Evolutionary conservation across 2,797 vertebrate species (phyloP), one percentile per base, ranked within the genome.

Genomic region (Clarias pachynema): DNA sequence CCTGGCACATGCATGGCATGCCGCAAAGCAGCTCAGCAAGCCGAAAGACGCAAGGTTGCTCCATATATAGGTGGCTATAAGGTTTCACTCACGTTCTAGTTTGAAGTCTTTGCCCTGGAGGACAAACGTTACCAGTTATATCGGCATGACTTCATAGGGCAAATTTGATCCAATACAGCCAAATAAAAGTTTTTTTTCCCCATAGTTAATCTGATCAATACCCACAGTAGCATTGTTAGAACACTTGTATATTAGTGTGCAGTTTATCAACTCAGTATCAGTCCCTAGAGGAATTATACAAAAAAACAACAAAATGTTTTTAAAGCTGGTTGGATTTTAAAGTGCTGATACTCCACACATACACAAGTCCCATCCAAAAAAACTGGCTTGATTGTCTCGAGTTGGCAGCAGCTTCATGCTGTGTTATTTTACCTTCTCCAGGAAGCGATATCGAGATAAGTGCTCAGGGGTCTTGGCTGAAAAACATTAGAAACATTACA

Each of bases 41-140:
- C 68, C 60, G 74, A 86, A 68, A 66, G 34, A 62, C 16, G 66
- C 77, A 62, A 86, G 81, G 44, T 60, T 66, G 68, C 60, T 40
- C 72, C 77, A 59, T 74, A 87, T 88, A 85, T 88, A 87, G 84
- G 24, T 31, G 63, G 69, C 57, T 81, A 70, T 90, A 80, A 85
- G 40, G 70, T 90, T 90, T 81, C 86, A 88, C 85, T 87, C 87
- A 87, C 84, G 59, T 83, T 84, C 81, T 87, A 86, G 62, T 31
- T 16, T 84, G 26, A 82, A 86, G 63, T 66, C 31, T 65, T 40
- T 24, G 79, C n/a, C 16, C 18, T 77, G 20, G 59, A 65, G 82
- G 72, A 75, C 72, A 65, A 53, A 77, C 29, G 26, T 74, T 49
- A 68, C 22, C 56, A 40, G 69, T 4, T 75, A 80, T 37, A 31